These are phyloP conservation scores for Drosophila hamatofila DNA, from an alignment of 2,888 invertebrate species.

Conservation along the genomic window DNA sequence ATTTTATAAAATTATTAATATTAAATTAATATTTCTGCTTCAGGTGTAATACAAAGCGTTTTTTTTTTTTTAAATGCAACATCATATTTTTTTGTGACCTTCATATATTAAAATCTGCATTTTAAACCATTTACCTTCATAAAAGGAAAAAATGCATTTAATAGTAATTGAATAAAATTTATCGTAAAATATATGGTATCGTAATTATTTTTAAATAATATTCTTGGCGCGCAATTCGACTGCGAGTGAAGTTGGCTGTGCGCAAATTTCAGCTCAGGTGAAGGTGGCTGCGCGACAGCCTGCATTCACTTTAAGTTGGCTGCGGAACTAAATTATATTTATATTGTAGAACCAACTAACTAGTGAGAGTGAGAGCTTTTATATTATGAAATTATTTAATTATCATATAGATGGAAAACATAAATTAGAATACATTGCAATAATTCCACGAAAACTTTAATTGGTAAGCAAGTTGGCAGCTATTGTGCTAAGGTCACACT, in stretches of 20 bases:
- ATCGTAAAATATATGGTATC: fast-evolving
- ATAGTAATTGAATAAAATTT: neutral
- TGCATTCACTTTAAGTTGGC: neutral
- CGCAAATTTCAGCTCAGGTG: neutral
- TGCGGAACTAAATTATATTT: neutral
- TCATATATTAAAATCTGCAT: neutral
- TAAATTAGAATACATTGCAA: neutral
- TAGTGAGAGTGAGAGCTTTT: neutral
- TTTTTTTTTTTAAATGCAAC: too few relatives aligned
- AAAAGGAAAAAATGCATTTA: neutral
- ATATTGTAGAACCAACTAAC: neutral
- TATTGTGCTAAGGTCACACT: slow-evolving; percentile 25
- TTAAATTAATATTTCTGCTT: too few relatives aligned
- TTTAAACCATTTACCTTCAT: neutral
- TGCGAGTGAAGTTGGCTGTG: slow-evolving; percentile 26
- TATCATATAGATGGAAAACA: neutral
- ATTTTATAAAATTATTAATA: too few relatives aligned
- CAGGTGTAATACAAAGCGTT: too few relatives aligned
- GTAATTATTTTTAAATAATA: neutral
- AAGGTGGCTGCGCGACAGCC: slow-evolving; percentile 19
- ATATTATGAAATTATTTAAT: neutral
- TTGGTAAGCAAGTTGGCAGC: slow-evolving; percentile 8
- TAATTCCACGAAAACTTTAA: neutral
- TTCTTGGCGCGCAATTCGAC: neutral
- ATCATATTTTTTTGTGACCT: too few relatives aligned